These are phyloP conservation scores for Pocillopora meandrina DNA, from an alignment of 92 coral and sea anemone species.

Conservation along the genomic window DNA sequence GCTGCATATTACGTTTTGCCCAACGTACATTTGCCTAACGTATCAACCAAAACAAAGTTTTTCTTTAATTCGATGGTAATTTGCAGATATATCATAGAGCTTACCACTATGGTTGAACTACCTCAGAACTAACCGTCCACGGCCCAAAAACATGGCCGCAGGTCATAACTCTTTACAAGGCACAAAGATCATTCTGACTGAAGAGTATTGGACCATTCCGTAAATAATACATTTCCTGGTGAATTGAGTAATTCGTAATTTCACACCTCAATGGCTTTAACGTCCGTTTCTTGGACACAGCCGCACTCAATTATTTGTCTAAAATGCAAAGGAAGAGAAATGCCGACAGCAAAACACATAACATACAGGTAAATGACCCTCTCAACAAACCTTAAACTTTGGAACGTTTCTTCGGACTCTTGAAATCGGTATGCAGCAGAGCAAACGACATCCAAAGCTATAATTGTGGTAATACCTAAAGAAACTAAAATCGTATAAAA, in stretches of 20 bases:
- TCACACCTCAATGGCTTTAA: neutral
- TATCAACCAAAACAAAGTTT: too few relatives aligned
- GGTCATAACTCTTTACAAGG: too few relatives aligned
- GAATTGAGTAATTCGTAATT: neutral
- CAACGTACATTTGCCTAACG: too few relatives aligned
- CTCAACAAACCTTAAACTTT: neutral
- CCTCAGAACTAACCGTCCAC: too few relatives aligned
- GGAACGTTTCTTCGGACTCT: neutral
- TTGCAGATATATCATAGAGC: too few relatives aligned
- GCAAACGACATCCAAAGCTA: neutral
- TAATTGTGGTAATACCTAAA: neutral
- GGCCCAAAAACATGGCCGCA: too few relatives aligned
- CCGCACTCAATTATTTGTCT: neutral
- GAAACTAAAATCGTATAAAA: neutral
- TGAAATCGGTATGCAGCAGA: neutral
- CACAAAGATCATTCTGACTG: too few relatives aligned
- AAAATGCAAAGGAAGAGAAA: conserved; percentile 7
- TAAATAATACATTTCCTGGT: too few relatives aligned
- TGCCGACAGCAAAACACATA: conserved; percentile 1
- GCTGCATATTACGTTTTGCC: too few relatives aligned
- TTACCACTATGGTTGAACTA: too few relatives aligned
- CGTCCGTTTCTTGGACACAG: neutral
- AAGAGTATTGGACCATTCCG: too few relatives aligned
- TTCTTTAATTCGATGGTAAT: too few relatives aligned
- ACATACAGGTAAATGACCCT: neutral